Evolutionary conservation across 2,888 invertebrate genomes (phyloP), one percentile per base, ranked within the genome.

Genomic region (Lutraria lutraria): DNA sequence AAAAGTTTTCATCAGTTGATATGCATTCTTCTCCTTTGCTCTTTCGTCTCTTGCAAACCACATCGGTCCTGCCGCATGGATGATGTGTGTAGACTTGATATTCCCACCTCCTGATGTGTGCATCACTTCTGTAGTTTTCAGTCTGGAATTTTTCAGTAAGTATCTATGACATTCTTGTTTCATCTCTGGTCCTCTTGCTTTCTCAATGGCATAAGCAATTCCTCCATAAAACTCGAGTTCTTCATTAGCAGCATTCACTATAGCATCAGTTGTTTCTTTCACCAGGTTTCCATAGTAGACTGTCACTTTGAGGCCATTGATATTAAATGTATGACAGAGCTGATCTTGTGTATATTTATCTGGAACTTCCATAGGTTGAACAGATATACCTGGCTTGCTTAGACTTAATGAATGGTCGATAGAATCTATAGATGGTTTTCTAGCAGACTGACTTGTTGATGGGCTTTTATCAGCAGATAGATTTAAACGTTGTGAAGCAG

Each of bases 221-320:
- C 93, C 93, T 60, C 91, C 93, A 34, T 85, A 89, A 83, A 93
- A 92, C 29, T 84, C 81, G 29, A 94, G 87, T 15, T 89, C 52
- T 72, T 86, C 89, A 88, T 94, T 93, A 2, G 92, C 91, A 76
- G 93, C 92, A 88, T 93, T 94, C 15, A 93, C 92, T 54, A 94
- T 92, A 52, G 90, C 92, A 29, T 91, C 91, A 19, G 91, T 91
- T 12, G 83, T 80, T 81, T 93, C 89, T 31, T 89, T 72, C 0
- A 88, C 72, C 3, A 94, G 85, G 72, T 90, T 86, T 12, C 91
- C 93, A 72, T 63, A 63, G 68, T 91, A 92, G 15, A 94, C 86
- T 15, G 85, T 85, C 10, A 94, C 91, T 31, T 25, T 79, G 10
- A 93, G 63, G 21, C 89, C 90, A 68, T 60, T 56, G 15, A 92